Percentiles rank a stretch among this genome's conserved stretches.
Conservation (phyloP, 1,140 invertebrate species). For the Trachymyrmex septentrionalis region DNA sequence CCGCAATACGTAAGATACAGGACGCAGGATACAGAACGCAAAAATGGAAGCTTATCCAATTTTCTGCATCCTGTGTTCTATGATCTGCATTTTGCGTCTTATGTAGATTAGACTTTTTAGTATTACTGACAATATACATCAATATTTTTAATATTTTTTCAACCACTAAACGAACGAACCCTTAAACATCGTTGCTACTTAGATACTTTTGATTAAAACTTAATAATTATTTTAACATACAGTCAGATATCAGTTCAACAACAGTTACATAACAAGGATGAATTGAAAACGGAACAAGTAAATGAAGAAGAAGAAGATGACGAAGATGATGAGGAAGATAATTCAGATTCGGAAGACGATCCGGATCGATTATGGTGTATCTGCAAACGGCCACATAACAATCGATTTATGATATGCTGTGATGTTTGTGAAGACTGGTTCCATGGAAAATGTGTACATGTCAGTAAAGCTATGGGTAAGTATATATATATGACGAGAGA, state of each 20-base stretch:
- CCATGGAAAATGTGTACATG: conserved; percentile 97
- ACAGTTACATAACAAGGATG: conserved; percentile 43
- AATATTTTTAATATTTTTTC: too few species aligned
- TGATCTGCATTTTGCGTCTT: too few species aligned
- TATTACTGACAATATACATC: too few species aligned
- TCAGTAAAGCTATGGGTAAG: conserved; percentile 95
- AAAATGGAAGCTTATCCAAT: too few species aligned
- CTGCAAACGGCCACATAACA: conserved; percentile 97
- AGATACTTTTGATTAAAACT: background rate
- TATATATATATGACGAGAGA: background rate
- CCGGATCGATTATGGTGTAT: conserved; percentile 98
- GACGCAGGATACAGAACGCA: too few species aligned
- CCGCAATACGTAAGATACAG: too few species aligned
- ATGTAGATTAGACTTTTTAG: too few species aligned
- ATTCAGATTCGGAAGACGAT: conserved; percentile 94
- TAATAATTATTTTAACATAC: conserved; percentile 17
- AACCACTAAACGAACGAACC: too few species aligned
- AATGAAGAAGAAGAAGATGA: conserved; percentile 81
- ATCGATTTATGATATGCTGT: conserved; percentile 99
- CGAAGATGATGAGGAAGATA: conserved; percentile 87
- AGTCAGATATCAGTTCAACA: conserved; percentile 53
- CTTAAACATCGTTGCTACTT: too few species aligned
- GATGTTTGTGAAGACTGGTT: conserved; percentile 99
- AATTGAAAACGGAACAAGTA: conserved; percentile 20
- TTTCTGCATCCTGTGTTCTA: too few species aligned